These are phyloP conservation scores for Hypomesus transpacificus DNA, from an alignment of 2,113 vertebrate genomes.

Conservation along the genomic window DNA sequence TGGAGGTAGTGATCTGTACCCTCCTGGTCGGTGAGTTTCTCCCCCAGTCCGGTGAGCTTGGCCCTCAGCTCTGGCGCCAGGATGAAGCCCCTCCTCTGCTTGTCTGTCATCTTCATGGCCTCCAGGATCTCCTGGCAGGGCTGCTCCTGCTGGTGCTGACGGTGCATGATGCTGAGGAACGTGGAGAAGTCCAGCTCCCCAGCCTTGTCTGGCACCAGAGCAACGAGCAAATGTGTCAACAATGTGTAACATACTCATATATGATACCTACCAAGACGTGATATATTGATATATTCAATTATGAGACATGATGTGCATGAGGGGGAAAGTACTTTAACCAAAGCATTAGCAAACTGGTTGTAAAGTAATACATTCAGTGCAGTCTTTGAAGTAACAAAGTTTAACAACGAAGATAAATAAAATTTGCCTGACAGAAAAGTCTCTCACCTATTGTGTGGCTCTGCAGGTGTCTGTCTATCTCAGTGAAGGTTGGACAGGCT, in stretches of 20 bases:
- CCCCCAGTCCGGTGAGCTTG: slow-evolving; percentile 87
- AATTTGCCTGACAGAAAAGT: background rate
- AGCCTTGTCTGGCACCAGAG: slow-evolving; percentile 66
- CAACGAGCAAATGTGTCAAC: too few relatives aligned
- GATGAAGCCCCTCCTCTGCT: slow-evolving; percentile 83
- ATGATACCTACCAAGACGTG: background rate
- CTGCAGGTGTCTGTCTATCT: slow-evolving; percentile 84
- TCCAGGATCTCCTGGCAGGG: slow-evolving; percentile 84
- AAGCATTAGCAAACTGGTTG: too few relatives aligned
- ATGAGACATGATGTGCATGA: too few relatives aligned
- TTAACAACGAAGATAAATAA: background rate
- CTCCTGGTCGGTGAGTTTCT: slow-evolving; percentile 88
- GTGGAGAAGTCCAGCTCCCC: slow-evolving; percentile 93
- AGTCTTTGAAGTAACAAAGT: background rate
- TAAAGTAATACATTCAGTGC: background rate
- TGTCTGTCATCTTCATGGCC: slow-evolving; percentile 88
- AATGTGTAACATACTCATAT: background rate
- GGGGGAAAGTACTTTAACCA: too few relatives aligned
- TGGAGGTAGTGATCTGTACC: slow-evolving; percentile 63
- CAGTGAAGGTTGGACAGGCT: slow-evolving; percentile 79
- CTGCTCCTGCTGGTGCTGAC: slow-evolving; percentile 88
- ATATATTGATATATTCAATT: too few relatives aligned
- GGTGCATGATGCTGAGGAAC: slow-evolving; percentile 91
- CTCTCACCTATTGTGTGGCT: slow-evolving; percentile 81
- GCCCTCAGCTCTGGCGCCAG: slow-evolving; percentile 77